These are phyloP conservation scores for Acipenser oxyrinchus DNA, from an alignment of 2,797 vertebrate species.

Conservation along the genomic window DNA sequence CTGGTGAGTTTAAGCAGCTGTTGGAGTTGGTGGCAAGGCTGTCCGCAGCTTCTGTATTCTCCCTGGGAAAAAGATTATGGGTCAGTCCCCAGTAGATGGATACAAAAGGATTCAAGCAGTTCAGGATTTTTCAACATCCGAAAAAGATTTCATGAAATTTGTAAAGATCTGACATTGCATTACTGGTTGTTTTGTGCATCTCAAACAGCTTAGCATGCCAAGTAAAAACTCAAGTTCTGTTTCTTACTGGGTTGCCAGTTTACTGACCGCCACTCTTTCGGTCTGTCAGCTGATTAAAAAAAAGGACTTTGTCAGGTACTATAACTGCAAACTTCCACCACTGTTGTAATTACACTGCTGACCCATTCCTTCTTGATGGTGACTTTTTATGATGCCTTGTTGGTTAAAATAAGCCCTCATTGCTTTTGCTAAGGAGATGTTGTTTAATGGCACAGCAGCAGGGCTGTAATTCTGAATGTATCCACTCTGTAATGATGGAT, in stretches of 20 bases:
- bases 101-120: conserved; percentile 78
- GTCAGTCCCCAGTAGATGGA: conserved; percentile 66
- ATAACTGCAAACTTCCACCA: too few species aligned
- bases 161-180: conserved; percentile 66
- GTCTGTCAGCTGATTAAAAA: too few species aligned
- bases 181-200: conserved; percentile 55
- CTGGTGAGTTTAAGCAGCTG: conserved; percentile 79
- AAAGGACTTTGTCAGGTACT: too few species aligned
- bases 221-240: conserved; percentile 43
- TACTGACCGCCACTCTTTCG: not conserved
- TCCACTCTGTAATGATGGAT: too few species aligned
- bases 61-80: conserved; percentile 94
- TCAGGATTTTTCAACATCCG: conserved; percentile 72
- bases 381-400: too few species aligned
- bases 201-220: conserved; percentile 58
- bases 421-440: too few species aligned
- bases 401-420: too few species aligned
- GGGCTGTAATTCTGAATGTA: too few species aligned
- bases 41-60: conserved; percentile 75
- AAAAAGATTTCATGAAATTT: conserved; percentile 78
- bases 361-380: too few species aligned
- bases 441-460: too few species aligned
- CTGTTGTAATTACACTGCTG: too few species aligned
- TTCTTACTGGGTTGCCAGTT: not conserved
- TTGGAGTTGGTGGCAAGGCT: conserved; percentile 81